phyloP scores from a whole-genome alignment of 2,888 invertebrate species.

The Pocota personata region DNA sequence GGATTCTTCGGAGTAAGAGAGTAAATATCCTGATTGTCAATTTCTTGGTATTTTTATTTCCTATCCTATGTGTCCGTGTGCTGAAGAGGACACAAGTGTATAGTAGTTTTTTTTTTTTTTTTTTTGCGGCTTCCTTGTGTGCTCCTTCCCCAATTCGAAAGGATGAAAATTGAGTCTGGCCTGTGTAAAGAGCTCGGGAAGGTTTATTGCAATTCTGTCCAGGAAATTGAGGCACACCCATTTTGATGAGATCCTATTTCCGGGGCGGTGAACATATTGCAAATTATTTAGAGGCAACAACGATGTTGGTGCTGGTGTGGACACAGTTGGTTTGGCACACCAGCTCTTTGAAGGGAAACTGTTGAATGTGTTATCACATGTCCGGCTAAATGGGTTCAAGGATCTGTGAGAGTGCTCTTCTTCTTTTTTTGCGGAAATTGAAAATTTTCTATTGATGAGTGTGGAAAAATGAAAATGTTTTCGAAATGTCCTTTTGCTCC shows the following conservation, averaged over 20 bases:
- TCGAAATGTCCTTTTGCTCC: constrained; percentile 7
- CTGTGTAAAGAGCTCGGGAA: constrained; percentile 1
- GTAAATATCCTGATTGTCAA: constrained; percentile 65
- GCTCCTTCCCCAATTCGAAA: constrained; percentile 10
- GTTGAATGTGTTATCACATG: constrained; percentile 52
- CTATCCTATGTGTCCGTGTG: constrained; percentile 32
- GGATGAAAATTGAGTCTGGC: constrained; percentile 49
- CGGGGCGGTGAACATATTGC: constrained; percentile 71
- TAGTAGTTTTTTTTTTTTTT: constrained; percentile 7
- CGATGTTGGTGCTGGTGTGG: constrained; percentile 24
- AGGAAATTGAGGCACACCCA: constrained; percentile 74
- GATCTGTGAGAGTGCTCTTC: constrained; percentile 4
- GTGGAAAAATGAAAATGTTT: not conserved
- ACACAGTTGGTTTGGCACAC: constrained; percentile 21
- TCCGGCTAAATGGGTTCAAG: constrained; percentile 36
- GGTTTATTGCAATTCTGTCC: constrained; percentile 71
- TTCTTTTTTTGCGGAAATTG: constrained; percentile 41
- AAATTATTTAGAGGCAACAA: constrained; percentile 52
- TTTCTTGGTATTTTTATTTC: constrained; percentile 64
- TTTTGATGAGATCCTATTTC: constrained; percentile 74
- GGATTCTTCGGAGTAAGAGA: constrained; percentile 28
- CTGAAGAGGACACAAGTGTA: constrained; percentile 34
- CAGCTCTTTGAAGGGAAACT: constrained; percentile 11
- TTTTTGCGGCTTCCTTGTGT: constrained; percentile 33
- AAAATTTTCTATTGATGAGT: constrained; percentile 37